These are phyloP conservation scores for Notiomystis cincta DNA, from an alignment of 2,113 vertebrate genomes.

Conservation along the genomic window DNA sequence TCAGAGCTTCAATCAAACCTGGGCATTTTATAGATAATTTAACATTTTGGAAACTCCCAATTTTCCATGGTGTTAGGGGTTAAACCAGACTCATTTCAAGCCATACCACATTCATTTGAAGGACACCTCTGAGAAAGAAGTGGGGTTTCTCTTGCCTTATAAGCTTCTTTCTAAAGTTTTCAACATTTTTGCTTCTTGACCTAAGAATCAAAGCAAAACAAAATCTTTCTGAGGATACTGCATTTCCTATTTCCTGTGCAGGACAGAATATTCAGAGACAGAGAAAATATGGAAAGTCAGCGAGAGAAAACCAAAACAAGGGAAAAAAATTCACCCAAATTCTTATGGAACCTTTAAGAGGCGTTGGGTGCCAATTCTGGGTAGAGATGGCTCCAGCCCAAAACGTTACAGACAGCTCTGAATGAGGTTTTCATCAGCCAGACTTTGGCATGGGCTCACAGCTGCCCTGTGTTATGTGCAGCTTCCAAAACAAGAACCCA, in stretches of 20 bases:
- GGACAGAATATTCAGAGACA: not conserved
- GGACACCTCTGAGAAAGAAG: not conserved
- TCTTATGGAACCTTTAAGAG: not conserved
- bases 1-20: not conserved
- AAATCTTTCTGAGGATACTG: not conserved
- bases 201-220: not conserved
- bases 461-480: not conserved
- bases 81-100: not conserved
- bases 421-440: constrained; percentile 46
- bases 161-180: not conserved
- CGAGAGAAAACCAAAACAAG: not conserved
- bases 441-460: not conserved
- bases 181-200: not conserved
- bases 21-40: not conserved
- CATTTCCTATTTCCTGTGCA: not conserved
- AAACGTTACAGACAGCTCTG: not conserved
- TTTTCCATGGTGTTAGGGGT: not conserved
- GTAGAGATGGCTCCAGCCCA: constrained; percentile 28
- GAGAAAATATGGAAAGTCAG: not conserved
- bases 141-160: not conserved
- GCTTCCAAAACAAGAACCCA: not conserved
- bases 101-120: not conserved
- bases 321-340: not conserved
- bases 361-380: not conserved
- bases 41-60: not conserved